Evolutionary conservation across 2,888 invertebrate genomes (phyloP).

Genomic region (Unio pictorum): DNA sequence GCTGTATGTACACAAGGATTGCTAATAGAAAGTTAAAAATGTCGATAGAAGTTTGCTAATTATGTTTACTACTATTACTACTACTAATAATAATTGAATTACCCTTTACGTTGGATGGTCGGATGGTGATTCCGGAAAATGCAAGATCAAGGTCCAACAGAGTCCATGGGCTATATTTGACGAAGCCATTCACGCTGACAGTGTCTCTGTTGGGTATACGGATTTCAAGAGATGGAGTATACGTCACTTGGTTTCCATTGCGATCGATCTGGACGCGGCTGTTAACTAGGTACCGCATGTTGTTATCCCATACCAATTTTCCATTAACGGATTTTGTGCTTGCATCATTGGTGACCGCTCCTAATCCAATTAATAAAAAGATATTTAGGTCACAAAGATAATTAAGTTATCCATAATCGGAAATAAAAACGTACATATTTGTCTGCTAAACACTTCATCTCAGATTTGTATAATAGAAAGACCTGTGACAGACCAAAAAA

Average conservation of each 20-base stretch:
- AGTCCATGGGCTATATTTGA: constrained; percentile 39
- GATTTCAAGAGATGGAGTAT: constrained; percentile 32
- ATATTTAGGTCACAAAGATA: too few species aligned
- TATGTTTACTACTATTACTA: too few species aligned
- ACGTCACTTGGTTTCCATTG: constrained; percentile 31
- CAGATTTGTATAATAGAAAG: too few species aligned
- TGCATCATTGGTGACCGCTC: not conserved
- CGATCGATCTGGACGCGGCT: constrained; percentile 21
- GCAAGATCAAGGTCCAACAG: constrained; percentile 38
- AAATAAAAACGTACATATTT: too few species aligned
- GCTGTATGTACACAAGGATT: not conserved
- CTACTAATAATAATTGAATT: too few species aligned
- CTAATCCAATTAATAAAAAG: constrained; percentile 1
- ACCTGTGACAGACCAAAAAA: too few species aligned
- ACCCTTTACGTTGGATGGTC: constrained; percentile 37
- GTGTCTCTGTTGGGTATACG: constrained; percentile 13
- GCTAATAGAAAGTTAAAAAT: not conserved
- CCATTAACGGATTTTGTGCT: constrained; percentile 28
- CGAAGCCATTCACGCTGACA: constrained; percentile 26
- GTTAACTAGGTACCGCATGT: constrained; percentile 25
- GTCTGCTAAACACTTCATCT: too few species aligned
- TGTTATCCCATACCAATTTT: constrained; percentile 27
- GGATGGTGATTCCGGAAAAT: constrained; percentile 32
- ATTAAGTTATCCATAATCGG: too few species aligned
- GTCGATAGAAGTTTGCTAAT: too few species aligned